These are phyloP conservation scores for Pseudochirops cupreus DNA, from an alignment of 2,797 vertebrate genomes.

Conservation along the genomic window DNA sequence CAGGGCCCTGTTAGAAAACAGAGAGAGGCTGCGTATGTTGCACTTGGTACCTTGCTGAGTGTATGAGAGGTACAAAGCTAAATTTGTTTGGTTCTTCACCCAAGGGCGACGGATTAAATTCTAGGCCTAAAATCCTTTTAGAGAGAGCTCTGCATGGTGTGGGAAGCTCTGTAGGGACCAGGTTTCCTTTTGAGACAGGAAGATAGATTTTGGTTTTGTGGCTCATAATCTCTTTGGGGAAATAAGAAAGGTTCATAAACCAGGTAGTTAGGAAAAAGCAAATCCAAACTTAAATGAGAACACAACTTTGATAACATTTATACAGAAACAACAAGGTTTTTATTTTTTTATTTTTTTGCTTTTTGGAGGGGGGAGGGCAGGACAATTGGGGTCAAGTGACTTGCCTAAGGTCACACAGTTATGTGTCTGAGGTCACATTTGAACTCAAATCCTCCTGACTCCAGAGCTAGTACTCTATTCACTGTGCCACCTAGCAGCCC, in stretches of 20 bases:
- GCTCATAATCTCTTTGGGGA: background rate
- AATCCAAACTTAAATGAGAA: background rate
- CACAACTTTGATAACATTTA: background rate
- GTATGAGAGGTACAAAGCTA: background rate
- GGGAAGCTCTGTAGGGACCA: background rate
- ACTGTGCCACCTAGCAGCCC: too few species aligned
- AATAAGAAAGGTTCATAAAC: background rate
- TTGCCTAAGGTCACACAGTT: too few species aligned
- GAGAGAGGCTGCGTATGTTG: background rate
- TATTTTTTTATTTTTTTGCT: too few species aligned
- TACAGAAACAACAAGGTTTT: background rate
- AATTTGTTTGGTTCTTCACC: background rate
- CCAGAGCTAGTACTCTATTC: too few species aligned
- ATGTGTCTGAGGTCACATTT: too few species aligned
- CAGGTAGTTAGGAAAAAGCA: background rate
- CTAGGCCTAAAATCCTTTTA: background rate
- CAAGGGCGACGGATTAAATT: background rate
- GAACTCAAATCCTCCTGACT: too few species aligned
- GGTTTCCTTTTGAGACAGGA: background rate
- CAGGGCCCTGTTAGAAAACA: background rate
- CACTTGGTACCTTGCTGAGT: background rate
- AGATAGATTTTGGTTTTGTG: background rate
- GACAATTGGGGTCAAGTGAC: too few species aligned
- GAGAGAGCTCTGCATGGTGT: background rate
- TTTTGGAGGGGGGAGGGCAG: too few species aligned